Base-by-base conservation (phyloP, 2,888 invertebrate species). In the Oscheius sp. region DNA sequence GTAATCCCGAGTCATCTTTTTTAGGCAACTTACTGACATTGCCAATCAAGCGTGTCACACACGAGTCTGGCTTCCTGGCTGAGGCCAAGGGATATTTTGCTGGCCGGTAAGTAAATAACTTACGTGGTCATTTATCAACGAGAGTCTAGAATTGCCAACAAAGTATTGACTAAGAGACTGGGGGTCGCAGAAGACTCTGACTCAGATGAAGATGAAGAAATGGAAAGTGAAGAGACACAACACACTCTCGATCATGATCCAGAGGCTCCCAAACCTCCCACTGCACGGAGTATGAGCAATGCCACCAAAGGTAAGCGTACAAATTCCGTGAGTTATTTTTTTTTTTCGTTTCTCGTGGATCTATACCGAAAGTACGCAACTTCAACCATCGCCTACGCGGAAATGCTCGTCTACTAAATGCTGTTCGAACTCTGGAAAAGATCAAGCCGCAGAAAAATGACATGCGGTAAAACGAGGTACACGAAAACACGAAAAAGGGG, bases 341-440 rank as follows among this genome's bases (percentile, higher is more conserved):
- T 13, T 33, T 58, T 58, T 29, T 29, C 5, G 58, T 33, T 11
- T 63, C 63, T 10, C 63, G 32, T 21, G 63, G 63, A 1, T 63
- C 63, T 10, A 63, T 63, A n/a, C 63, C 63, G n/a, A 63, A 63
- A 63, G 47, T 33, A 21, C 13, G 63, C 2, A 63, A 47, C 21
- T 48, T 63, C 7, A 48, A 48, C 32, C 37, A 63, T 50, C 76
- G 70, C 0, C 47, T 73, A 13, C 59, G 53, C 11, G 74, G 65
- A n/a, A 74, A 77, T 32, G 50, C 77, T 9, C 76, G 75, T 53
- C 59, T 84, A n/a, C 73, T 84, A 48, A 80, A 82, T 58, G 74
- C 81, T 37, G 82, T 84, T 51, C 77, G 78, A 68, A 81, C 82
- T 5, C 65, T 83, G 47, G 76, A 76, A 58, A 76, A 70, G 57